Evolutionary conservation across 2,888 invertebrate species (phyloP), one percentile per base, ranked within the genome.

Genomic region (Ferdinandea cuprea): DNA sequence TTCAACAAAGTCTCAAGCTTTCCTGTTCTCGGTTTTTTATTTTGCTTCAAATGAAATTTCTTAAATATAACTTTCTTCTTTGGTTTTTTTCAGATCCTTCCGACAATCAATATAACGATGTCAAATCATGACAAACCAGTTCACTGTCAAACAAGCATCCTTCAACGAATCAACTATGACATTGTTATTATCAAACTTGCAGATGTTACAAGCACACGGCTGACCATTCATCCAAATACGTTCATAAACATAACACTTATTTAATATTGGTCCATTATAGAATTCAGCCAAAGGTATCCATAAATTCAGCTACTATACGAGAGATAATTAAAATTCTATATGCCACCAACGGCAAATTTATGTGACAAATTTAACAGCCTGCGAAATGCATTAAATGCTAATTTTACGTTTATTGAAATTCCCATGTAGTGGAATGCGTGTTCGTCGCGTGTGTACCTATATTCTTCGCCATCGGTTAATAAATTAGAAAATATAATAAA

Each of bases 351-450:
- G 21, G 37, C 50, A 8, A 68, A 83, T 83, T 83, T 68, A 83
- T 68, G 72, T 78, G 83, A 83, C 83, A 83, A 78, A 83, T 78
- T 73, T 72, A 73, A 83, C 68, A 77, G 30, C 72, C 71, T 48
- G 48, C 54, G n/a, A 42, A 69, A 63, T 63, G 66, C 78, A 77
- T 78, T 83, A 78, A 83, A 83, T 78, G 76, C 56, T 66, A 72
- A 68, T 83, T 83, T 78, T 68, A 78, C 56, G 83, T 68, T 83
- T 56, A 78, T 78, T 78, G 72, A 73, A 78, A 83, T 72, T 63
- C 63, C n/a, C 66, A 58, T 68, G 44, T 21, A 54, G 65, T 50
- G 50, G 35, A 21, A 30, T 65, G 65, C 71, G 77, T 59, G 63
- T 68, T 37, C 30, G 44, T 69, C 52, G 58, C 21, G 44, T 30